Conservation (phyloP, 2,797 vertebrate genomes). For the Leptatherina wallacei region DNA sequence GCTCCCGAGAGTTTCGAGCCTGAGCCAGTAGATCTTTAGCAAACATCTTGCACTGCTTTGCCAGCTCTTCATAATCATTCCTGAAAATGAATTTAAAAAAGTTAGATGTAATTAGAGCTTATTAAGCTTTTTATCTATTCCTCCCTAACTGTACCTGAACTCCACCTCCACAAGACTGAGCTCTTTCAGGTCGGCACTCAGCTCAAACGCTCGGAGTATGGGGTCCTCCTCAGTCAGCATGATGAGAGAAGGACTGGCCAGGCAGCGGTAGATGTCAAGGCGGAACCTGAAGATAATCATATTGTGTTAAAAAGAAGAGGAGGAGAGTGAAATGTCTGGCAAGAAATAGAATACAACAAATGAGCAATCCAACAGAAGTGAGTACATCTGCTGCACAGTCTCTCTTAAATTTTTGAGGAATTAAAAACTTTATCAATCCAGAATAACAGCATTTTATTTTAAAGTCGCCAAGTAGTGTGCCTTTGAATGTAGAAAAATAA, state of each 20-base stretch:
- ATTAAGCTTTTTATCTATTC: conserved; percentile 23
- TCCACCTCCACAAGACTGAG: conserved; percentile 98
- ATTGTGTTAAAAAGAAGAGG: not conserved
- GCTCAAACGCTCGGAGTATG: conserved; percentile 96
- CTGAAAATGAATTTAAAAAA: conserved; percentile 68
- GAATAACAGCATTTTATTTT: not conserved
- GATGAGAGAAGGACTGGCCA: conserved; percentile 96
- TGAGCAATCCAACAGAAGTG: not conserved
- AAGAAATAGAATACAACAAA: not conserved
- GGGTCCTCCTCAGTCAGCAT: conserved; percentile 99
- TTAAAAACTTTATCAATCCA: not conserved
- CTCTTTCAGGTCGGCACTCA: conserved; percentile 95
- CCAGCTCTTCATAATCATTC: conserved; percentile 98
- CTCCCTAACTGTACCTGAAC: conserved; percentile 87
- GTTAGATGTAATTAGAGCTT: conserved; percentile 25
- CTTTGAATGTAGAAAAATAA: too few relatives aligned
- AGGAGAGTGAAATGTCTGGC: not conserved
- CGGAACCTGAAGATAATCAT: conserved; percentile 86
- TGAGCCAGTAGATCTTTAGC: conserved; percentile 98
- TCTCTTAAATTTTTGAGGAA: not conserved
- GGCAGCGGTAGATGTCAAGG: conserved; percentile 96
- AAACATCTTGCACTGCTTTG: conserved; percentile 98
- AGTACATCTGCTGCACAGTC: not conserved
- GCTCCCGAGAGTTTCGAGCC: conserved; percentile 96
- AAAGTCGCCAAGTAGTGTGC: not conserved